A percentile compares a stretch with the other conserved stretches of the same genome.
phyloP scores from a whole-genome alignment of 2,113 vertebrate genomes.

The Eretmochelys imbricata region DNA sequence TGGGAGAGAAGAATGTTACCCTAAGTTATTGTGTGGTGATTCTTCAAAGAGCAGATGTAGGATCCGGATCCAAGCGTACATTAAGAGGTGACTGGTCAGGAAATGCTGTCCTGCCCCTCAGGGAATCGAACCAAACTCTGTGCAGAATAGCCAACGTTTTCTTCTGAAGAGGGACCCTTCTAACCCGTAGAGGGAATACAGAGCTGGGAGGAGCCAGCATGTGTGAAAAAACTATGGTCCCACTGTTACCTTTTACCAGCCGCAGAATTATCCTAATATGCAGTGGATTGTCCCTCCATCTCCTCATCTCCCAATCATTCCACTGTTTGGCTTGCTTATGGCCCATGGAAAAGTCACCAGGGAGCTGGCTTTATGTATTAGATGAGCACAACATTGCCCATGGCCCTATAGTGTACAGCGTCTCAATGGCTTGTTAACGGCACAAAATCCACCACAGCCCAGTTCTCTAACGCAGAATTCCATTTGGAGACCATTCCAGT shows the following conservation, averaged over 20 bases:
- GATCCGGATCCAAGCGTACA: no score
- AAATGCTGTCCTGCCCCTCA: background rate
- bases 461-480: background rate
- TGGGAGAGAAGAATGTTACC: accelerated
- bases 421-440: background rate
- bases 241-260: background rate
- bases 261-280: background rate
- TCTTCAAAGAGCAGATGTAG: accelerated
- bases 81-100: background rate
- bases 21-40: background rate
- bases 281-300: background rate
- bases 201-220: background rate
- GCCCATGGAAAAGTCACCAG: background rate
- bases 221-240: background rate
- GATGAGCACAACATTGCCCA: background rate
- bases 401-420: background rate
- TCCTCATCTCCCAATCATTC: background rate
- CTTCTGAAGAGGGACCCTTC: background rate
- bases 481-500: background rate
- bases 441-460: background rate
- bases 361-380: background rate
- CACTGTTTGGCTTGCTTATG: background rate
- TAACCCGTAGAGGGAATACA: background rate
- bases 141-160: no score
- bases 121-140: background rate